A percentile compares a stretch with the other conserved stretches of the same genome.
These are phyloP conservation scores for Xiphophorus couchianus DNA, from an alignment of 2,113 vertebrate genomes.

Conservation along the genomic window DNA sequence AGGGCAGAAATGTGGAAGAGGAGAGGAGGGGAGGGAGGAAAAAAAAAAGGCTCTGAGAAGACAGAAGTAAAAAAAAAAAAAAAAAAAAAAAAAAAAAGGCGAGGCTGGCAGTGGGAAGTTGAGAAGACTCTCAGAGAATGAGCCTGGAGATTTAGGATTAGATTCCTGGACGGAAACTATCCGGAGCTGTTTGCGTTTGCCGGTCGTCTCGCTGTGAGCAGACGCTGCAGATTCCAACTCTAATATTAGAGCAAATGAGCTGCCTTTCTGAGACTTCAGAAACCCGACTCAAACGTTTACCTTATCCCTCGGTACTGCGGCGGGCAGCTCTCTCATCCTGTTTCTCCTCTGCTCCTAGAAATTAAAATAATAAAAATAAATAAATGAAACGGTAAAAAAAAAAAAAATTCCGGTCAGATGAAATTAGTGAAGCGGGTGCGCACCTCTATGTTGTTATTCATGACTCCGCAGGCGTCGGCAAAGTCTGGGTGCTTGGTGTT, in stretches of 20 bases:
- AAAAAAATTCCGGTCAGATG: too few relatives aligned
- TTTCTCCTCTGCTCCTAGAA: conserved; percentile 93
- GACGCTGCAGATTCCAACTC: conserved; percentile 16
- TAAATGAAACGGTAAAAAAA: too few relatives aligned
- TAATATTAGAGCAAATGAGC: conserved; percentile 13
- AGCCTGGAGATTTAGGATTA: conserved; percentile 51
- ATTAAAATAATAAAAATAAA: not conserved
- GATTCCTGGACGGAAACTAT: conserved; percentile 63
- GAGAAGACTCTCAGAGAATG: conserved; percentile 17
- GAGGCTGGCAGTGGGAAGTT: conserved; percentile 34
- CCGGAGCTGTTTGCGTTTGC: conserved; percentile 46
- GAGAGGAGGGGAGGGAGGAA: not conserved
- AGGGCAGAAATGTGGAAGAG: conserved; percentile 36
- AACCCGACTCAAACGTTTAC: conserved; percentile 70
- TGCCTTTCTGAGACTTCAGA: not conserved
- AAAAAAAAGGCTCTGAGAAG: conserved; percentile 31
- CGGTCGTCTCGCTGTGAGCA: conserved; percentile 39
- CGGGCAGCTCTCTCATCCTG: conserved; percentile 89
- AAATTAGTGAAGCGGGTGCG: conserved; percentile 4
- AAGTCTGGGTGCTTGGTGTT: conserved; percentile 99
- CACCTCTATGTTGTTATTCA: conserved; percentile 99
- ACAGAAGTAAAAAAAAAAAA: conserved; percentile 1
- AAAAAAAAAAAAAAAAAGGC: not conserved
- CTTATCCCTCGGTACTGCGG: conserved; percentile 90
- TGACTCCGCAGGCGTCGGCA: conserved; percentile 95